Conservation (phyloP, 2,888 invertebrate genomes). For the Drosophila limbata region DNA sequence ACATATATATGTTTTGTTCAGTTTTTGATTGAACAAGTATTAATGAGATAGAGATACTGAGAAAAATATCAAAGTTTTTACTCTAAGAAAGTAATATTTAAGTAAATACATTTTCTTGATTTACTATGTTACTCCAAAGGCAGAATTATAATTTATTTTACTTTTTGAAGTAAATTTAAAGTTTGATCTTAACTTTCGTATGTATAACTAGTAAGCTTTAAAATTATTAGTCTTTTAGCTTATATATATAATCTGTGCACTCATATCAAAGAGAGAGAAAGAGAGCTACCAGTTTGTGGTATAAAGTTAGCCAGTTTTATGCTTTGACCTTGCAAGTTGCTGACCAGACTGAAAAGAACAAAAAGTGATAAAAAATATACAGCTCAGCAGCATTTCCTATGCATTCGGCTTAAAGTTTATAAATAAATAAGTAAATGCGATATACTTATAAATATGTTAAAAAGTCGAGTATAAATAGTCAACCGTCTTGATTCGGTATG, state of each 20-base stretch:
- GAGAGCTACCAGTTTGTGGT: conserved; percentile 11
- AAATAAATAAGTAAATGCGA: conserved; percentile 44
- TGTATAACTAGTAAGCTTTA: no score
- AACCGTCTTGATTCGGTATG: conserved; percentile 1
- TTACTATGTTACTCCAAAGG: background rate
- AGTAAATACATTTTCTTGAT: background rate
- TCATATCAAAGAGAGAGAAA: conserved; percentile 22
- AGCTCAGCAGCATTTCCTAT: conserved; percentile 50
- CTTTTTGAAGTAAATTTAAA: no score
- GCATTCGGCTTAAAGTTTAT: conserved; percentile 33
- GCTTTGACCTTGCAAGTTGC: conserved; percentile 63
- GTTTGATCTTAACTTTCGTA: no score
- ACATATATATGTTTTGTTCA: background rate
- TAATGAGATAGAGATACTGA: background rate
- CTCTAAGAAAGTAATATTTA: background rate
- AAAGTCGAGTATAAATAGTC: conserved; percentile 6
- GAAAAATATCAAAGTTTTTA: background rate
- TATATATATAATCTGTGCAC: conserved; percentile 10
- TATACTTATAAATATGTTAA: conserved; percentile 5
- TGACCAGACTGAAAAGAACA: conserved; percentile 52
- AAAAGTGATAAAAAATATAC: conserved; percentile 6
- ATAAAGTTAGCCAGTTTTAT: conserved; percentile 41
- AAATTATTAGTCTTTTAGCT: background rate
- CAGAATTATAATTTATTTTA: background rate
- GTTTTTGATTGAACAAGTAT: background rate